Percentiles rank a stretch among this genome's conserved stretches.
These are phyloP conservation scores for Orussus abietinus DNA, from an alignment of 1,140 invertebrate genomes.

Conservation along the genomic window DNA sequence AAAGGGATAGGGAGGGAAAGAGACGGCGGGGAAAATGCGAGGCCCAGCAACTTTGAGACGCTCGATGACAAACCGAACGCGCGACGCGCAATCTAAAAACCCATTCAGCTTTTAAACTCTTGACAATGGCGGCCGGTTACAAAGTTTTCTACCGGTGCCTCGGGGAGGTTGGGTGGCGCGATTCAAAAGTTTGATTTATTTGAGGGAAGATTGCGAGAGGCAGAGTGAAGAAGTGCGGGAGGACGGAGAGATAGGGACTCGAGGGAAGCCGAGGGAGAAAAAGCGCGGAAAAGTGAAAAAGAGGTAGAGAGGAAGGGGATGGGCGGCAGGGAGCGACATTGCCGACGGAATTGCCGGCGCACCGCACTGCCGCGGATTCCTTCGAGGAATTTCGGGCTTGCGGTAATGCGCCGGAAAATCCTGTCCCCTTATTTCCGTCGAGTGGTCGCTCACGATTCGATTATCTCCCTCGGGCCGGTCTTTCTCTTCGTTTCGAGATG, in stretches of 20 bases:
- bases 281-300: conserved; percentile 1
- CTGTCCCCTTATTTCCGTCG: too few species aligned
- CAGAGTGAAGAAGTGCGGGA: conserved; percentile 23
- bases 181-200: conserved; percentile 55
- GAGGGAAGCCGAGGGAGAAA: conserved; percentile 14
- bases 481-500: too few species aligned
- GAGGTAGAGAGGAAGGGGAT: conserved; percentile 17
- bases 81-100: conserved; percentile 48
- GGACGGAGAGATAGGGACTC: conserved; percentile 13
- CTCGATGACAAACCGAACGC: conserved; percentile 44
- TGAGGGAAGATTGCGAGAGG: conserved; percentile 47
- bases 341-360: too few species aligned
- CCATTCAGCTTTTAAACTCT: conserved; percentile 53
- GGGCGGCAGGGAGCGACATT: conserved; percentile 13
- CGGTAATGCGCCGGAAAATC: too few species aligned
- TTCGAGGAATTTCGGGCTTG: too few species aligned
- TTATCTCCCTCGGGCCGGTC: too few species aligned
- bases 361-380: too few species aligned
- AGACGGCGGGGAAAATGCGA: conserved; percentile 5
- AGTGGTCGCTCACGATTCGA: too few species aligned
- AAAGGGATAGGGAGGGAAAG: conserved; percentile 13
- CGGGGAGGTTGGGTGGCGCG: conserved; percentile 18
- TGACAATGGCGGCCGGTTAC: conserved; percentile 46
- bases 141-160: conserved; percentile 33
- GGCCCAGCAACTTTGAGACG: conserved; percentile 8